Percentiles rank a stretch among this genome's conserved stretches.
Evolutionary conservation across 2,888 invertebrate species (phyloP).

Genomic region (Selenia dentaria): DNA sequence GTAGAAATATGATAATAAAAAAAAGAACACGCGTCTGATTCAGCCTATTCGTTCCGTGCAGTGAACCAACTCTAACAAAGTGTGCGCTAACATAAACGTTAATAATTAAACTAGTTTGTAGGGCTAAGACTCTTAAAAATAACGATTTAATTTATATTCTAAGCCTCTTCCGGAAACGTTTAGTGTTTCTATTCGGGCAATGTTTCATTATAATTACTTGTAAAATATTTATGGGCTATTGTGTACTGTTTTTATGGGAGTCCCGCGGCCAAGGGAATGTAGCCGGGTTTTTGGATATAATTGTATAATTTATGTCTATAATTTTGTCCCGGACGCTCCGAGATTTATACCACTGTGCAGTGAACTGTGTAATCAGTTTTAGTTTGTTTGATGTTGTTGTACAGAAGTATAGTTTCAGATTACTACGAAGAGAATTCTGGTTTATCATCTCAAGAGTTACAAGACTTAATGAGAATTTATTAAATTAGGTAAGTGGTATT

Average conservation of each 20-base stretch:
- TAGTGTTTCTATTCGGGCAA: constrained; percentile 52
- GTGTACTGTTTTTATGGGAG: constrained; percentile 60
- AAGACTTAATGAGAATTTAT: too few species aligned
- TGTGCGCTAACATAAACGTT: too few species aligned
- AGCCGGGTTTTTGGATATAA: constrained; percentile 46
- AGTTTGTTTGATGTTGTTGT: constrained; percentile 31
- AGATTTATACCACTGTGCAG: constrained; percentile 44
- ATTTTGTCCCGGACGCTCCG: constrained; percentile 51
- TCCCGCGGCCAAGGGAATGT: constrained; percentile 43
- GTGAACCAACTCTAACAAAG: too few species aligned
- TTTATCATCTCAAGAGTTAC: too few species aligned
- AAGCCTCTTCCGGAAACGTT: constrained; percentile 63
- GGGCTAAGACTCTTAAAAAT: constrained; percentile 3
- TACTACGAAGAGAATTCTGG: too few species aligned
- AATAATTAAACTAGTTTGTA: too few species aligned
- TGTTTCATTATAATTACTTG: constrained; percentile 78
- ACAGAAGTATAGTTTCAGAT: constrained; percentile 18
- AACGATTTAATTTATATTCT: constrained; percentile 62
- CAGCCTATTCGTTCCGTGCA: too few species aligned
- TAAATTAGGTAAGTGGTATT: too few species aligned
- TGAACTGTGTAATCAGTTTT: constrained; percentile 47
- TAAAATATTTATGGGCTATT: constrained; percentile 77
- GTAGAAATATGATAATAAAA: too few species aligned
- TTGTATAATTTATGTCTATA: constrained; percentile 67
- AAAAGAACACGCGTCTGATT: too few species aligned